phyloP scores from a whole-genome alignment of 2,113 vertebrate genomes.

The Oncorhynchus tshawytscha region DNA sequence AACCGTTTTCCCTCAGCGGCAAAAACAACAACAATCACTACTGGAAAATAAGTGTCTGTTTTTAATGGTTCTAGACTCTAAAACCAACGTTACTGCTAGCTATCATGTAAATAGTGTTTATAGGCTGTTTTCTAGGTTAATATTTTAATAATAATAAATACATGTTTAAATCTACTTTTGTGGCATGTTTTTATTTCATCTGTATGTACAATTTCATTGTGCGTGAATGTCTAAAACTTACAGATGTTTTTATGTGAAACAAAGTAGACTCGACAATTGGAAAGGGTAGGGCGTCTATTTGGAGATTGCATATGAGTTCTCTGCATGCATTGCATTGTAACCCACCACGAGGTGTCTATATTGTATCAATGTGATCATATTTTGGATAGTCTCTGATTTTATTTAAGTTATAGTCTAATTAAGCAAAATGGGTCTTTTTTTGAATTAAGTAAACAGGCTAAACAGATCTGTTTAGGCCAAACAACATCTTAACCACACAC shows the following conservation, averaged over 20 bases:
- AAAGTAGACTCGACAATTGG: too few species aligned
- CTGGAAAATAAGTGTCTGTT: constrained; percentile 51
- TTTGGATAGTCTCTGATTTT: too few species aligned
- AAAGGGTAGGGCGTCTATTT: too few species aligned
- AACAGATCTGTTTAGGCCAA: too few species aligned
- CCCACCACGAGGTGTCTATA: constrained; percentile 32
- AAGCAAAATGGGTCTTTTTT: too few species aligned
- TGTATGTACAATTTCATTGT: too few species aligned
- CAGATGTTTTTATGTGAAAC: too few species aligned
- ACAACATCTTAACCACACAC: too few species aligned
- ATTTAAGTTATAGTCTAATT: too few species aligned
- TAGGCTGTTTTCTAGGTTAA: constrained; percentile 79
- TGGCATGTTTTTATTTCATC: background rate
- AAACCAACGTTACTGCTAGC: constrained; percentile 43
- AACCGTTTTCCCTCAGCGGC: constrained; percentile 19
- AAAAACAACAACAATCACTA: constrained; percentile 51
- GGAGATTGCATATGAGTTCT: background rate
- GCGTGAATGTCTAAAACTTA: background rate
- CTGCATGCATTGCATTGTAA: background rate
- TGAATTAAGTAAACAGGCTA: too few species aligned
- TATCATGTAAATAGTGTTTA: constrained; percentile 79
- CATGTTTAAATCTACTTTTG: constrained; percentile 57
- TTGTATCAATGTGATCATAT: background rate
- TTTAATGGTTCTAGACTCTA: constrained; percentile 40
- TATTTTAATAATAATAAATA: constrained; percentile 86